phyloP scores from a whole-genome alignment of 1,140 invertebrate species.

The Melipona quadrifasciata region DNA sequence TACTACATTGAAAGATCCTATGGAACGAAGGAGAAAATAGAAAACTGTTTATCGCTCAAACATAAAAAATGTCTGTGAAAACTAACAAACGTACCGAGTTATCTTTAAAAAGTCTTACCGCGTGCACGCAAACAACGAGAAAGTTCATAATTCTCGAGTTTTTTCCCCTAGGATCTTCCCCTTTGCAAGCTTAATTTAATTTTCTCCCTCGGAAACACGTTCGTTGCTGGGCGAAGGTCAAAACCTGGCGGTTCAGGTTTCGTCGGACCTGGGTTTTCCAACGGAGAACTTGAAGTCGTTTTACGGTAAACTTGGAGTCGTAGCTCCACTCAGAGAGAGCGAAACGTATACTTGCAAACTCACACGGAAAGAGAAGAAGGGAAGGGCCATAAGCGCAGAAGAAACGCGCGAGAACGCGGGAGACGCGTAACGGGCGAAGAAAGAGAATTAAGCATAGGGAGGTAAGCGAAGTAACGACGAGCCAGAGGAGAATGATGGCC shows the following conservation, averaged over 20 bases:
- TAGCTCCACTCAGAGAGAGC: constrained; percentile 56
- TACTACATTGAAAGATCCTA: background rate
- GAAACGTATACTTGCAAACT: constrained; percentile 1
- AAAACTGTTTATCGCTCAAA: background rate
- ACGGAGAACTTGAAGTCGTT: constrained; percentile 52
- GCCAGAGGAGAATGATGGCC: constrained; percentile 35
- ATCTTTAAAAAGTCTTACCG: background rate
- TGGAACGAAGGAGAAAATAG: background rate
- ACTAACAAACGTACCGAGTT: background rate
- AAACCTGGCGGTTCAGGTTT: constrained; percentile 6
- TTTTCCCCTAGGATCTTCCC: too few species aligned
- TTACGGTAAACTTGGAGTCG: constrained; percentile 60
- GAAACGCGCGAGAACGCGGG: background rate
- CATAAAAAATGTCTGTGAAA: background rate
- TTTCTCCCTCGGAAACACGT: background rate
- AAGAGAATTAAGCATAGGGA: background rate
- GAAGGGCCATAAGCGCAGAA: background rate
- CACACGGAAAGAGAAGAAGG: background rate
- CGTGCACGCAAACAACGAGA: background rate
- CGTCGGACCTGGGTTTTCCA: constrained; percentile 23
- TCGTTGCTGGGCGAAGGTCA: background rate
- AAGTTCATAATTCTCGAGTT: background rate
- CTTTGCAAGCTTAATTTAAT: background rate
- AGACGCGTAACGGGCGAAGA: background rate
- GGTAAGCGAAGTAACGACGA: background rate